Conservation (phyloP, 2,888 invertebrate genomes). For the Asteroscopus sphinx region DNA sequence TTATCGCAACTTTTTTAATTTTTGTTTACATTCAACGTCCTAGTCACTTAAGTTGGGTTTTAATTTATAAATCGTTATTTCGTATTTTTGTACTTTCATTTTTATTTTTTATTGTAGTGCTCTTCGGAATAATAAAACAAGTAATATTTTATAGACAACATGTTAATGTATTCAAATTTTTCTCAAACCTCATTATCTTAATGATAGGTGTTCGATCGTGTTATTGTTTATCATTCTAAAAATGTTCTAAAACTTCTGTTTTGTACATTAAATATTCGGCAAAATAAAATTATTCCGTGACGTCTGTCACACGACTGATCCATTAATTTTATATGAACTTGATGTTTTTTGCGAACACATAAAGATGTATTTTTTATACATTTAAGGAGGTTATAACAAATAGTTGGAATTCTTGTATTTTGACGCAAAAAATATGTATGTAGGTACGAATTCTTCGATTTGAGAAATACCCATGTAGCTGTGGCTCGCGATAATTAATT, state of each 20-base stretch:
- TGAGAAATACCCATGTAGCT: conserved; percentile 49
- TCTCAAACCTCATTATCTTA: conserved; percentile 35
- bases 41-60: conserved; percentile 22
- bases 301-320: conserved; percentile 59
- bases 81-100: conserved; percentile 13
- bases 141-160: conserved; percentile 11
- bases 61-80: conserved; percentile 8
- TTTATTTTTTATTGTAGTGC: not conserved
- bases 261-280: conserved; percentile 52
- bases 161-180: conserved; percentile 35
- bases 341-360: conserved; percentile 48
- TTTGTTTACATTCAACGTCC: conserved; percentile 25
- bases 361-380: conserved; percentile 43
- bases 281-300: conserved; percentile 70
- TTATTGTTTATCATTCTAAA: conserved; percentile 64
- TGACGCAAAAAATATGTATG: conserved; percentile 60
- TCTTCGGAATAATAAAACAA: conserved; percentile 6
- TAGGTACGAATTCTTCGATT: conserved; percentile 33
- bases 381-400: conserved; percentile 53
- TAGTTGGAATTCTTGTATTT: conserved; percentile 64
- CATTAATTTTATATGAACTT: conserved; percentile 63
- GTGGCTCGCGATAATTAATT: conserved; percentile 44
- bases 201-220: conserved; percentile 49
- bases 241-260: conserved; percentile 50
- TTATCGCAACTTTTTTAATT: conserved; percentile 26